A percentile compares a stretch with the other conserved stretches of the same genome.
phyloP scores from a whole-genome alignment of 2,888 invertebrate species.

The Mactromeris polynyma region DNA sequence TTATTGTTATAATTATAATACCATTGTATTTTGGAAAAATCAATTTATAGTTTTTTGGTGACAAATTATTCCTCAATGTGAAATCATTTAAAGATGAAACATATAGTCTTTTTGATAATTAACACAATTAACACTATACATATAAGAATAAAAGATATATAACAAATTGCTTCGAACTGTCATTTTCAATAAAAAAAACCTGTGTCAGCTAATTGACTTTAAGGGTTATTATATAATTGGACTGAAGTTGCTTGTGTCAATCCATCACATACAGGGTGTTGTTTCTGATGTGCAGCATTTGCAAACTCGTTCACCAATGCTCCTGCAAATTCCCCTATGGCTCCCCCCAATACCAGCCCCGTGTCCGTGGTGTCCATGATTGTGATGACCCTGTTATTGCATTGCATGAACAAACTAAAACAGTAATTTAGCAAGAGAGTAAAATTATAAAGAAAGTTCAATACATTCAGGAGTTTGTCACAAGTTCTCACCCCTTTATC shows the following conservation, averaged over 20 bases:
- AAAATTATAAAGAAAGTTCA: neutral
- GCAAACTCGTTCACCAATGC: slow-evolving; percentile 39
- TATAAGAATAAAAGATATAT: no score
- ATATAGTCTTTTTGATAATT: no score
- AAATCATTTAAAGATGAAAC: no score
- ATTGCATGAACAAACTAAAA: neutral
- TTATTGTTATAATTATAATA: neutral
- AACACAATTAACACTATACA: no score
- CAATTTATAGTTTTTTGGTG: no score
- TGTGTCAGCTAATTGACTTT: no score
- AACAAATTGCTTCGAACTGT: no score
- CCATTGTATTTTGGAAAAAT: neutral
- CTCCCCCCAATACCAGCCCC: slow-evolving; percentile 54
- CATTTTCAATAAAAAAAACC: no score
- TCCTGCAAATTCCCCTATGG: slow-evolving; percentile 62
- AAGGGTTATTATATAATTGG: neutral
- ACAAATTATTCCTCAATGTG: no score
- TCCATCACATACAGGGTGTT: slow-evolving; percentile 26
- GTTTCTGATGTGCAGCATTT: neutral
- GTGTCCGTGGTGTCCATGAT: slow-evolving; percentile 20
- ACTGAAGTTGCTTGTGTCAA: slow-evolving; percentile 30
- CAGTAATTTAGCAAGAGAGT: neutral
- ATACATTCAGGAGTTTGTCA: no score
- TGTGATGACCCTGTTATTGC: neutral
- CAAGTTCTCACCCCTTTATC: no score